phyloP scores from a whole-genome alignment of 64 coral and sea anemone genomes.

The Hydrozoanthus tunicans region DNA sequence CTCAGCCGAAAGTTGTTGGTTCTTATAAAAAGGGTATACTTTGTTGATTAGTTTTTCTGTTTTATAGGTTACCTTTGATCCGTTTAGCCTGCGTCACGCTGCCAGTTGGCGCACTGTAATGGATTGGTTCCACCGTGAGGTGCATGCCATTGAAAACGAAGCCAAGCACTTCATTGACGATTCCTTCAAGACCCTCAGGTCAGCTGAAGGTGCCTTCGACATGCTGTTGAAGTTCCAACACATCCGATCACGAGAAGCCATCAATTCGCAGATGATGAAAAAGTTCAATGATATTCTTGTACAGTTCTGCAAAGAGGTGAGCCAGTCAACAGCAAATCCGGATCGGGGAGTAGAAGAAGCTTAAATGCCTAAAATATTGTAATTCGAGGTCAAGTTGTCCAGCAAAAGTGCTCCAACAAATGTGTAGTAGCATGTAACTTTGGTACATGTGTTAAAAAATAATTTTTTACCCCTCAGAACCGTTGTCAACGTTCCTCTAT shows the following conservation, averaged over 20 bases:
- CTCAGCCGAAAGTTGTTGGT: no score
- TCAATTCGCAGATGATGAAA: slow-evolving; percentile 99
- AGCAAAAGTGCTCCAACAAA: neutral
- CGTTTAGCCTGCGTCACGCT: slow-evolving; percentile 87
- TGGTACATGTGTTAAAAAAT: no score
- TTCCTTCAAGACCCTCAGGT: slow-evolving; percentile 93
- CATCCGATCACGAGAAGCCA: slow-evolving; percentile 94
- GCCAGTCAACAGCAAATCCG: neutral
- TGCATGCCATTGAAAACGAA: slow-evolving; percentile 97
- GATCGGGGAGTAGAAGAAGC: neutral
- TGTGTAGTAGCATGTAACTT: no score
- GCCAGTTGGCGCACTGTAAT: slow-evolving; percentile 95
- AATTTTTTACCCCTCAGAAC: no score
- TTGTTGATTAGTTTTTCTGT: neutral
- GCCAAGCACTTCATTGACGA: slow-evolving; percentile 98
- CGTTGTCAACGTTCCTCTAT: no score
- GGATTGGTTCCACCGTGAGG: slow-evolving; percentile 98
- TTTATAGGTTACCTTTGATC: slow-evolving; percentile 93
- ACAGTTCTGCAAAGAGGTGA: slow-evolving; percentile 98
- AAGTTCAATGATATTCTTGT: slow-evolving; percentile 98
- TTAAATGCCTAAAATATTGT: neutral
- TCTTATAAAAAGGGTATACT: no score
- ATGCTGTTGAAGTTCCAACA: slow-evolving; percentile 98
- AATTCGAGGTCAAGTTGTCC: neutral
- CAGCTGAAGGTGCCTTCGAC: slow-evolving; percentile 98